A percentile compares a stretch with the other conserved stretches of the same genome.
Evolutionary conservation across 2,113 vertebrate species (phyloP).

Genomic region (Trematocara variabile): DNA sequence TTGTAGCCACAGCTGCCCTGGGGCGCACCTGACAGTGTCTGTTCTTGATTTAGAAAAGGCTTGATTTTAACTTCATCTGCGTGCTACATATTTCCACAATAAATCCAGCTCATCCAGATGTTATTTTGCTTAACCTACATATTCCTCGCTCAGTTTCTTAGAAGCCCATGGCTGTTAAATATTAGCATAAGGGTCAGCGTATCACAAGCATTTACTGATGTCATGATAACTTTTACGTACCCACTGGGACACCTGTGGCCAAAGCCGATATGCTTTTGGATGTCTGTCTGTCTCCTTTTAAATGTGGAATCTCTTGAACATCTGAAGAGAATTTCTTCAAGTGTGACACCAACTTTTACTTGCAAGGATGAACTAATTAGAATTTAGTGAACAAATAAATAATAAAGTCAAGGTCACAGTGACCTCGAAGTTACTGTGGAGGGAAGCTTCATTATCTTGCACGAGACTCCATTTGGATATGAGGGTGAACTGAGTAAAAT

Average conservation of each 20-base stretch:
- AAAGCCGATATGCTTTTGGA: not conserved
- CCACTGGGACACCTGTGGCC: not conserved
- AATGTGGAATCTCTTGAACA: not conserved
- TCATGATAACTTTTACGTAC: fast-evolving
- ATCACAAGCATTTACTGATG: not conserved
- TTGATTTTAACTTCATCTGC: not conserved
- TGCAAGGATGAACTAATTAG: not conserved
- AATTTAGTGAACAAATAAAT: not conserved
- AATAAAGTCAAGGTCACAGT: not conserved
- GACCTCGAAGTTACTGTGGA: not conserved
- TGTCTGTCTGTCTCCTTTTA: not conserved
- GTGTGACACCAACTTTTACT: not conserved
- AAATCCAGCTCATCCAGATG: not conserved
- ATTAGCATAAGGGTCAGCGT: not conserved
- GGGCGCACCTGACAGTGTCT: not conserved
- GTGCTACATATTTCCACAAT: not conserved
- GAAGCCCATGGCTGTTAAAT: not conserved
- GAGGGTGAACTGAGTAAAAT: not conserved
- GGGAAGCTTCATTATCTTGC: not conserved
- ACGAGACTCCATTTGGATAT: not conserved
- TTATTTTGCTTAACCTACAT: not conserved
- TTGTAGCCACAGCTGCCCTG: no score
- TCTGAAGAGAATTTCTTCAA: not conserved
- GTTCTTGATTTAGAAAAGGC: not conserved
- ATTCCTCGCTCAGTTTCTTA: not conserved